Evolutionary conservation across 2,113 vertebrate species (phyloP), one percentile per base, ranked within the genome.

Genomic region (Xiphophorus maculatus): DNA sequence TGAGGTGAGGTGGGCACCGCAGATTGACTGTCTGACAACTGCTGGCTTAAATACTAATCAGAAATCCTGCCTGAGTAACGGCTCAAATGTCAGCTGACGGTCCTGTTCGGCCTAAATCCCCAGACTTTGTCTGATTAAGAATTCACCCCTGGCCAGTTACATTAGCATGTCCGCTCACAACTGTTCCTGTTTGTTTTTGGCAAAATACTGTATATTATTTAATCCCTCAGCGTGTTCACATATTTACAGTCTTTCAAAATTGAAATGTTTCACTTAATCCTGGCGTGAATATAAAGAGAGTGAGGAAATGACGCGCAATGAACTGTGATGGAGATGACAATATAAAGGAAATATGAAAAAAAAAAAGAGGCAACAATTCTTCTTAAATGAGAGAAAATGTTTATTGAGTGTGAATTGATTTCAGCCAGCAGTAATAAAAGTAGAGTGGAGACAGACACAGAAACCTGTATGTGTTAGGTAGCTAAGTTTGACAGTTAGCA

Each of bases 101-200:
- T 28, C 15, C 35, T 61, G 27, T 60, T 32, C 30, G 61, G 28
- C 17, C 8, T 37, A 30, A 73, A 27, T 22, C 29, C 32, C 13
- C 25, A 68, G 13, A 42, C 33, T 27, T 58, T 37, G n/a, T n/a
- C n/a, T n/a, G 27, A 42, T 65, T 54, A 58, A 19, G 10, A 10
- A 22, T 58, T 61, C 17, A 30, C 27, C 17, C 35, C 17, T 22
- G 22, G 71, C 5, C 13, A 42, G 42, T 61, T 62, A 0, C 0
- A 3, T 33, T 28, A 27, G 3, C 54, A 35, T 71, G 13, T 51
- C 12, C 14, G 27, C 29, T 69, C 0, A 25, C 6, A 37, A 5
- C 35, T 33, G 14, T 11, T 51, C 66, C 27, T 40, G 3, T 40
- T 15, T 66, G 14, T 66, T 63, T 63, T 35, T 32, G 32, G 22